A percentile compares a stretch with the other conserved stretches of the same genome.
phyloP scores from a whole-genome alignment of 2,797 vertebrate genomes.

The Zenarchopterus dispar region DNA sequence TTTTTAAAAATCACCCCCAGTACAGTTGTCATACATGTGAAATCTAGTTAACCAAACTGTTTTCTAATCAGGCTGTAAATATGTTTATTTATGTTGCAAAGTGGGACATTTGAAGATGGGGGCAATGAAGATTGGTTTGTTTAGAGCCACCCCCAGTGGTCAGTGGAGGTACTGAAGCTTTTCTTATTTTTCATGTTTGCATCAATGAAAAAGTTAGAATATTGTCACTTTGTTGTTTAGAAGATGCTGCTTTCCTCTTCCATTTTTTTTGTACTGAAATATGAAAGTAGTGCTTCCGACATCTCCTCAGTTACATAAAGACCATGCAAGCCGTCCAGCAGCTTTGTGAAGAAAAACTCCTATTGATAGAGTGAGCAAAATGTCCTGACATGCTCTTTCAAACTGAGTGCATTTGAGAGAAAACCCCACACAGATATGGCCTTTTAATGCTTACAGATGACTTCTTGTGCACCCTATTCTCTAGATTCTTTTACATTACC shows the following conservation, averaged over 20 bases:
- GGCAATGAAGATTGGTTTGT: too few species aligned
- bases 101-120: too few species aligned
- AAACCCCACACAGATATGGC: constrained; percentile 12
- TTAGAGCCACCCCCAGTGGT: too few species aligned
- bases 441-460: constrained; percentile 13
- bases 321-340: constrained; percentile 39
- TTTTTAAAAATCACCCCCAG: too few species aligned
- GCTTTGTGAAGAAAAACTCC: constrained; percentile 30
- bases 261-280: constrained; percentile 26
- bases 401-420: constrained; percentile 19
- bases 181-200: too few species aligned
- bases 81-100: too few species aligned
- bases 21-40: too few species aligned
- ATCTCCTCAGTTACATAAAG: constrained; percentile 52
- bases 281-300: constrained; percentile 46
- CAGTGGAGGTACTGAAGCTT: too few species aligned
- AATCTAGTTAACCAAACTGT: too few species aligned
- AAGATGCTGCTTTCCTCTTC: constrained; percentile 25
- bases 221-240: constrained; percentile 14
- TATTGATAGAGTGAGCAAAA: constrained; percentile 37
- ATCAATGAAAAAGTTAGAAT: too few species aligned
- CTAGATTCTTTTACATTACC: constrained; percentile 3
- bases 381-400: constrained; percentile 12
- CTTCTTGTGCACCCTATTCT: constrained; percentile 10
- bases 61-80: too few species aligned